Conservation (phyloP, 2,888 invertebrate genomes). For the Euproctis similis region DNA sequence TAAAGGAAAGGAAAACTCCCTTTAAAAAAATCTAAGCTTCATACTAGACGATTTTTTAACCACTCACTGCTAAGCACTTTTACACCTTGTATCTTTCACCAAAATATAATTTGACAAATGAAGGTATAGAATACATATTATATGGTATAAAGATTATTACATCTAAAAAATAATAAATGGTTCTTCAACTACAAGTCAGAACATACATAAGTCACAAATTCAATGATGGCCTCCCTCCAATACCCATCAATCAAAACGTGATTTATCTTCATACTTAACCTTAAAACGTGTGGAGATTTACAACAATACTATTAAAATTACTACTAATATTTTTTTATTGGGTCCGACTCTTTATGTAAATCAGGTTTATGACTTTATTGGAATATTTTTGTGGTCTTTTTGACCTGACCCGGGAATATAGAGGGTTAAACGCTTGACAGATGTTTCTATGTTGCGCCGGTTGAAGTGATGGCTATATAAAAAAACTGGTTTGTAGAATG, state of each 20-base stretch:
- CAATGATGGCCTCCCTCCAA: slow-evolving; percentile 5
- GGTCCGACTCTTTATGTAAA: slow-evolving; percentile 11
- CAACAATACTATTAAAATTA: slow-evolving; percentile 17
- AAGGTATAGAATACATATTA: neutral
- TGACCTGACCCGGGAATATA: slow-evolving; percentile 3
- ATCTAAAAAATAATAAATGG: neutral
- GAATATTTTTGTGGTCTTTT: slow-evolving; percentile 7
- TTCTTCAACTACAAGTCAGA: neutral
- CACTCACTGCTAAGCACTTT: neutral
- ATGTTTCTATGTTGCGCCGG: too few relatives aligned
- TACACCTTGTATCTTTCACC: neutral
- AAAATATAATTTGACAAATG: neutral
- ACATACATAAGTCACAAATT: slow-evolving; percentile 8
- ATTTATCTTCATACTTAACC: slow-evolving; percentile 17
- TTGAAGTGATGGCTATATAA: neutral
- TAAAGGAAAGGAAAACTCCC: too few relatives aligned
- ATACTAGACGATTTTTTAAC: too few relatives aligned
- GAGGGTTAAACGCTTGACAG: slow-evolving; percentile 4
- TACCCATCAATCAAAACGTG: slow-evolving; percentile 19
- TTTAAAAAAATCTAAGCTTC: too few relatives aligned
- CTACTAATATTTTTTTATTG: slow-evolving; percentile 9
- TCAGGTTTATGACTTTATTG: slow-evolving; percentile 3
- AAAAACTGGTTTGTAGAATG: too few relatives aligned
- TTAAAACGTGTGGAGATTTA: slow-evolving; percentile 12
- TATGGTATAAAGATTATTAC: neutral